phyloP scores from a whole-genome alignment of 2,888 invertebrate genomes.

The Ashinkailepas kermadecensis region DNA sequence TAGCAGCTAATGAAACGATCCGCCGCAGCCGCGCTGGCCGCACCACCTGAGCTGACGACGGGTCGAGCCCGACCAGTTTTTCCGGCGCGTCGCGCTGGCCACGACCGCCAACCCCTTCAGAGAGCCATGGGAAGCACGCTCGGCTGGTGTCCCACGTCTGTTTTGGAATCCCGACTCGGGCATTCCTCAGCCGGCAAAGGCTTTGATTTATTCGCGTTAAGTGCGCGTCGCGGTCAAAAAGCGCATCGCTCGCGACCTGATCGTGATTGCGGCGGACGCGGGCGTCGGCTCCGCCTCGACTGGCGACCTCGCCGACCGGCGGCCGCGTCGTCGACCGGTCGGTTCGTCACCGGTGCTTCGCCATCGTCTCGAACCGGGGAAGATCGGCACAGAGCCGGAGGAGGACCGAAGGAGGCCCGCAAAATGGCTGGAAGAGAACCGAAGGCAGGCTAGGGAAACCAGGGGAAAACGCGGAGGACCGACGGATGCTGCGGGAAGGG shows the following conservation, averaged over 20 bases:
- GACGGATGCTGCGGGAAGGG: too few relatives aligned
- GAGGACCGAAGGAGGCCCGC: background rate
- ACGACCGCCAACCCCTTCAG: background rate
- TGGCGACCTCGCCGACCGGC: too few relatives aligned
- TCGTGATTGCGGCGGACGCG: background rate
- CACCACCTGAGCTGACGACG: background rate
- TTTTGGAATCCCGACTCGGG: background rate
- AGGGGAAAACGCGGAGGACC: too few relatives aligned
- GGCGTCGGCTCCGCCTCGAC: too few relatives aligned
- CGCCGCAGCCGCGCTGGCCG: background rate
- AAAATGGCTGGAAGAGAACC: too few relatives aligned
- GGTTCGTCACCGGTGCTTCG: too few relatives aligned
- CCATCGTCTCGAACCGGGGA: background rate
- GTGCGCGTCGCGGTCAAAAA: background rate
- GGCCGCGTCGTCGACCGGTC: too few relatives aligned
- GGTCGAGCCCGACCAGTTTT: background rate
- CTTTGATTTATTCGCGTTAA: constrained; percentile 15
- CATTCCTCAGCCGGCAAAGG: background rate
- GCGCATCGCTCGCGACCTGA: background rate
- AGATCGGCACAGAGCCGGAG: background rate
- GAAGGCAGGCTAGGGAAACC: too few relatives aligned
- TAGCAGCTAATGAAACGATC: background rate
- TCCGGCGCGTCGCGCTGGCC: background rate
- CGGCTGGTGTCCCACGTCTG: constrained; percentile 2
- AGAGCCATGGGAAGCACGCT: background rate